phyloP scores from a whole-genome alignment of 2,797 vertebrate genomes.

The Myotis myotis region DNA sequence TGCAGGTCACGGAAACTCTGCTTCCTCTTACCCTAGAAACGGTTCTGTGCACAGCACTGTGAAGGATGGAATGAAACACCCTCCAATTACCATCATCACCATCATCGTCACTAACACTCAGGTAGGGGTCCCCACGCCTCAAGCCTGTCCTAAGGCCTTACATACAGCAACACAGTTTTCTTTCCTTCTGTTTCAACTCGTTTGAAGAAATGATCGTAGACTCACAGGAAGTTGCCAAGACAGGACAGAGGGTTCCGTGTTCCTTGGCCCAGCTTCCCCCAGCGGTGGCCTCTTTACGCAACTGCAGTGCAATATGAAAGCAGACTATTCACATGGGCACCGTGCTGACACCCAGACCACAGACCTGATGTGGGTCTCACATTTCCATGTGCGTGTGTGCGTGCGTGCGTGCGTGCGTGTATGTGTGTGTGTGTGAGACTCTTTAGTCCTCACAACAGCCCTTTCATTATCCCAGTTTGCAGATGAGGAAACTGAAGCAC shows the following conservation, averaged over 20 bases:
- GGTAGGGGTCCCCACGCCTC: rapidly evolving
- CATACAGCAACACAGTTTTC: rapidly evolving
- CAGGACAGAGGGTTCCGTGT: not conserved
- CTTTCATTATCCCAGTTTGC: not conserved
- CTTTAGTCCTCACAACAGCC: not conserved
- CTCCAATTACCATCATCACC: rapidly evolving
- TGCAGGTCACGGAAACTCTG: not conserved
- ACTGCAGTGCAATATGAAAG: rapidly evolving
- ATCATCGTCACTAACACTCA: rapidly evolving
- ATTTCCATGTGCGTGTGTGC: not conserved
- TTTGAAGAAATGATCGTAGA: not conserved
- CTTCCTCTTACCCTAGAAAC: not conserved
- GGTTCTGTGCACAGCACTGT: rapidly evolving
- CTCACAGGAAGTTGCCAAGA: not conserved
- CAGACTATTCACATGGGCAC: rapidly evolving
- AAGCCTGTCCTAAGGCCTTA: not conserved
- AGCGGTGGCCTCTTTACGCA: rapidly evolving
- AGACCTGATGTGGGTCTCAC: too few species aligned
- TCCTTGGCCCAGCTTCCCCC: not conserved
- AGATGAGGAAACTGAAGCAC: not conserved
- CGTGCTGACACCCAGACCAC: rapidly evolving
- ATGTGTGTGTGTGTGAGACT: not conserved
- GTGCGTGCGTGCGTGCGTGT: too few species aligned
- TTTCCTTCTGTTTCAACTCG: not conserved
- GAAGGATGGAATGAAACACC: too few species aligned